These are phyloP conservation scores for Unio pictorum DNA, from an alignment of 2,888 invertebrate species.

Conservation along the genomic window DNA sequence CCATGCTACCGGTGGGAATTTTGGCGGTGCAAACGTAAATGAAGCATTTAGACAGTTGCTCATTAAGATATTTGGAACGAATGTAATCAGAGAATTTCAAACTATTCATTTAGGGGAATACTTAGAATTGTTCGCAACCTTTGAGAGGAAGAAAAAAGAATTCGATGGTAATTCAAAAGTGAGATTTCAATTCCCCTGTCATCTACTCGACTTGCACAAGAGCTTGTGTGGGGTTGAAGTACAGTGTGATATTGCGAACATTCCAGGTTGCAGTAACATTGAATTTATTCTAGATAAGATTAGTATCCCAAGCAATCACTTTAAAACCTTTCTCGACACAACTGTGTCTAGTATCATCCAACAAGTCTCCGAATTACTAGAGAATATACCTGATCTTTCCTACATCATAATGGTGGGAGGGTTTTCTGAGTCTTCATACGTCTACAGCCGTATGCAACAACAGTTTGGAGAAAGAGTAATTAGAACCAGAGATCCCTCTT, in stretches of 20 bases:
- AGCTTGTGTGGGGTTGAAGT: background rate
- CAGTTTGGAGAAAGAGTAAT: background rate
- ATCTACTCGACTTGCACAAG: constrained; percentile 10
- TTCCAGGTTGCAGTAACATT: background rate
- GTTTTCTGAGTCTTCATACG: constrained; percentile 3
- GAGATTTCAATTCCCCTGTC: constrained; percentile 12
- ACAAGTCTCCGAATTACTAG: background rate
- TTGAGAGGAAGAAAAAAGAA: constrained; percentile 21
- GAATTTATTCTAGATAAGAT: background rate
- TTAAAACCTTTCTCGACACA: background rate
- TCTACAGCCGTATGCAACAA: background rate
- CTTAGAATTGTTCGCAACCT: constrained; percentile 20
- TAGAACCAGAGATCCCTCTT: constrained; percentile 19
- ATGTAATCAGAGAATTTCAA: constrained; percentile 11
- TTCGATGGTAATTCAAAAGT: constrained; percentile 19
- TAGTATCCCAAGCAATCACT: background rate
- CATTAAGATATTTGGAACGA: constrained; percentile 9
- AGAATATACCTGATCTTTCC: background rate
- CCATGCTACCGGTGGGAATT: constrained; percentile 25
- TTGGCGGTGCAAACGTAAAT: constrained; percentile 26
- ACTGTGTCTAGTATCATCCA: background rate
- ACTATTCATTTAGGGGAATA: constrained; percentile 11
- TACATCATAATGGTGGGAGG: background rate
- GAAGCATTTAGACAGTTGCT: constrained; percentile 11
- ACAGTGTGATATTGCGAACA: background rate